Percentiles rank a stretch among this genome's conserved stretches.
Evolutionary conservation across 2,113 vertebrate genomes (phyloP).

Genomic region (Macquaria ambigua): DNA sequence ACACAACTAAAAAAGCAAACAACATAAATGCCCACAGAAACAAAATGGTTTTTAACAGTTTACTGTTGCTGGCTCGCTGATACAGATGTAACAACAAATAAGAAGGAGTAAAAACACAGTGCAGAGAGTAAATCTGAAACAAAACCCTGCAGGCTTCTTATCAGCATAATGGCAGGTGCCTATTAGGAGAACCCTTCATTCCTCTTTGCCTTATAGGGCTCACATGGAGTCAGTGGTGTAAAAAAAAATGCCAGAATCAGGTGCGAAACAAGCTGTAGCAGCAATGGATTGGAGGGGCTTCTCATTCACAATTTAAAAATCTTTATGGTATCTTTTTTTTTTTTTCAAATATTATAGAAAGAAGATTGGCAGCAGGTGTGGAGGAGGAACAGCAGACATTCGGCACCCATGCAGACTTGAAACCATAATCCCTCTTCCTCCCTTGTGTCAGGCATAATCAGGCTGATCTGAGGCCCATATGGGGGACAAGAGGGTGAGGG

Average conservation of each 20-base stretch:
- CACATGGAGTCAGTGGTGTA: not conserved
- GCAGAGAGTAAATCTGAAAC: not conserved
- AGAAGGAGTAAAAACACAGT: not conserved
- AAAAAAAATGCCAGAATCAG: not conserved
- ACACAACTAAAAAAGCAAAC: not conserved
- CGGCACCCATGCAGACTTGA: conserved; percentile 2
- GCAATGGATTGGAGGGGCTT: not conserved
- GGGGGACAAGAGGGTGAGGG: not conserved
- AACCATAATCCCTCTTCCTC: not conserved
- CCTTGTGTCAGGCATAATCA: conserved; percentile 26
- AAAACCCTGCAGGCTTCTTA: not conserved
- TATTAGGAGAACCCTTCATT: not conserved
- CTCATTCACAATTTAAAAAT: not conserved
- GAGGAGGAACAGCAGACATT: conserved; percentile 4
- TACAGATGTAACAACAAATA: not conserved
- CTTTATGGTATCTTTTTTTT: not conserved
- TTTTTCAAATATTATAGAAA: not conserved
- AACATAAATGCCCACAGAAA: not conserved
- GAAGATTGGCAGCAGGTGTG: conserved; percentile 28
- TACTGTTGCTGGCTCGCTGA: not conserved
- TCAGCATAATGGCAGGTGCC: not conserved
- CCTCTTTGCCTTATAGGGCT: not conserved
- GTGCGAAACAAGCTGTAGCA: not conserved
- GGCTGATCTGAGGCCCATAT: conserved; percentile 10
- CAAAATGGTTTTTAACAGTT: not conserved